Evolutionary conservation across 2,888 invertebrate species (phyloP).

Genomic region (Kryphioiulus occultus): DNA sequence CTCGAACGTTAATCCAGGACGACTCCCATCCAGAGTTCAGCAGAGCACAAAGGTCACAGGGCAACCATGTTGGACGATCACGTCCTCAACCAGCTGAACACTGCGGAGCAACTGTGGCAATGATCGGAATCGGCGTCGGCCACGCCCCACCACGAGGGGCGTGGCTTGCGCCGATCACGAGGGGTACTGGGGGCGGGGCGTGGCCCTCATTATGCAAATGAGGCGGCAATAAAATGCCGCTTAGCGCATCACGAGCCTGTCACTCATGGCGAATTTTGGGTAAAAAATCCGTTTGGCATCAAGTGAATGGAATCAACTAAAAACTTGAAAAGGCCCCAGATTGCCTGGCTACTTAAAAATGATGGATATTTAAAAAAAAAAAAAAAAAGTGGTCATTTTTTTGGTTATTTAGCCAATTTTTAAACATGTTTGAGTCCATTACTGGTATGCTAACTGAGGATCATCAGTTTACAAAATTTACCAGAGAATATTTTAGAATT

Average conservation of each 20-base stretch:
- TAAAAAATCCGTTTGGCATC: too few species aligned
- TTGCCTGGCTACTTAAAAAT: too few species aligned
- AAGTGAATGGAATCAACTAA: too few species aligned
- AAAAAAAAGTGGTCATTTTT: too few species aligned
- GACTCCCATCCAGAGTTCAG: neutral
- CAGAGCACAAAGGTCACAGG: constrained; percentile 11
- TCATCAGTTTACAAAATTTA: too few species aligned
- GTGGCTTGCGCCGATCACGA: neutral
- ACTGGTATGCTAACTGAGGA: too few species aligned
- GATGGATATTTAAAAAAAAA: too few species aligned
- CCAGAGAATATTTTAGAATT: too few species aligned
- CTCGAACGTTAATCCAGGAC: neutral
- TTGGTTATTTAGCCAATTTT: too few species aligned
- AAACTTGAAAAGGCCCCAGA: too few species aligned
- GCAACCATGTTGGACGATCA: neutral
- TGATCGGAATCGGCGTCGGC: neutral
- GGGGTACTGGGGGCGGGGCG: neutral
- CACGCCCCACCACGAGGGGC: neutral
- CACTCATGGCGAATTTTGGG: too few species aligned
- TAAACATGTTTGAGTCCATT: too few species aligned
- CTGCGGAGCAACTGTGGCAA: neutral
- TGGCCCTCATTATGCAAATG: neutral
- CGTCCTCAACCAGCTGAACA: constrained; percentile 1
- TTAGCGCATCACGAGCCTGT: neutral
- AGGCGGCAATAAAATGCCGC: neutral